phyloP scores from a whole-genome alignment of 2,888 invertebrate genomes.

The Dinocampus coccinellae region DNA sequence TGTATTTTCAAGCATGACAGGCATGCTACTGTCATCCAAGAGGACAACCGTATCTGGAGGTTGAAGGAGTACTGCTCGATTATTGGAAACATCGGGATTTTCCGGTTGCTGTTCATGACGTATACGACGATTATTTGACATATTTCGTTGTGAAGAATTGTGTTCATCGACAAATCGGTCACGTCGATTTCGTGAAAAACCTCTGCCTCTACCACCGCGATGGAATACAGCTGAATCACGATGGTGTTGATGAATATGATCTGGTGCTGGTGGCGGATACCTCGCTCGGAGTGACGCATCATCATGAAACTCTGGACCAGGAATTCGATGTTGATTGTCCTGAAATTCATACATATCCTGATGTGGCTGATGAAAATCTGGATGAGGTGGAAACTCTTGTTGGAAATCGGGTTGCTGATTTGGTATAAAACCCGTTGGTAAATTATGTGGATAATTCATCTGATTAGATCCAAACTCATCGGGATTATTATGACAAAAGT shows the following conservation, averaged over 20 bases:
- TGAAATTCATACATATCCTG: constrained; percentile 51
- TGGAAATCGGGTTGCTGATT: constrained; percentile 48
- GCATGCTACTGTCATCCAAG: constrained; percentile 56
- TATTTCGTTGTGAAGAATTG: constrained; percentile 48
- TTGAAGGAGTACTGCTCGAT: constrained; percentile 48
- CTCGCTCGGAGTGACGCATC: constrained; percentile 51
- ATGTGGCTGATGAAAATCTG: constrained; percentile 54
- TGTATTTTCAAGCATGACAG: constrained; percentile 43
- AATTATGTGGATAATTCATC: constrained; percentile 48
- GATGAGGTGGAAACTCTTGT: constrained; percentile 45
- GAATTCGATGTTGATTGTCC: constrained; percentile 47
- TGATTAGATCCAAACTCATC: constrained; percentile 43
- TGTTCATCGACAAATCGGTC: constrained; percentile 59
- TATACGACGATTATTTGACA: constrained; percentile 50
- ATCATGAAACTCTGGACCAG: constrained; percentile 52
- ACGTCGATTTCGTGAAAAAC: constrained; percentile 55
- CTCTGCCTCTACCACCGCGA: constrained; percentile 43
- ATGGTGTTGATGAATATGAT: constrained; percentile 46
- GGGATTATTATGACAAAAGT: constrained; percentile 52
- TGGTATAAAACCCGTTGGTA: constrained; percentile 38
- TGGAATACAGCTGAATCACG: constrained; percentile 53
- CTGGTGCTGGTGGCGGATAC: constrained; percentile 45
- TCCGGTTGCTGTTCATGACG: constrained; percentile 40
- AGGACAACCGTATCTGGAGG: constrained; percentile 56
- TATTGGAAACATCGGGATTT: constrained; percentile 50